Base-by-base conservation (phyloP, 2,113 vertebrate genomes). In the Lipophrys pholis region DNA sequence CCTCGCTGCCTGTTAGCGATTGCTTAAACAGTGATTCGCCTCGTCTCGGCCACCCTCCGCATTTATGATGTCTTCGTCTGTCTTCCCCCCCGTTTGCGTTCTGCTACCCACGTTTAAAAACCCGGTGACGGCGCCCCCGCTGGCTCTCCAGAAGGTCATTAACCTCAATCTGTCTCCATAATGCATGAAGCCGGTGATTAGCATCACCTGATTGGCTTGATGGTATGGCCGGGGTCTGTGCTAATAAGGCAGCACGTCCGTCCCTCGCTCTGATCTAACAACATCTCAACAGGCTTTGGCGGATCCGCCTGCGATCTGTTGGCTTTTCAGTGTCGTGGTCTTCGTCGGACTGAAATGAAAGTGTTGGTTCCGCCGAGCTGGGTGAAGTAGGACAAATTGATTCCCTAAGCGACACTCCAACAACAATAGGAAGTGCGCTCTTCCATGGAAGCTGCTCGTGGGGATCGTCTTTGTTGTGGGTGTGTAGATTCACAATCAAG, bases 81-180 rank as follows among this genome's bases (percentile, higher is more conserved):
- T 17, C 6, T 8, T 66, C 16, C 30, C 63, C 16, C 30, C 63
- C 5, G 8, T 69, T 78, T 70, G 41, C 65, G 16, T 73, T 50
- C n/a, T 66, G 46, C 65, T 35, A n/a, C 6, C 12, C 14, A n/a
- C 21, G 21, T 30, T 30, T 53, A 12, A 21, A 54, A 48, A 78
- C 11, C n/a, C 46, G 49, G 39, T 58, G 50, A 8, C 9, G 4
- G 36, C 59, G 57, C 58, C 76, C 66, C 78, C 70, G 59, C 67
- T 43, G 79, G 79, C 69, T 72, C 54, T 73, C 56, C 68, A 88
- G 73, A 81, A 84, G 85, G 80, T 87, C 84, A 76, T 90, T 91
- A 86, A 90, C 85, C 84, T 49, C 79, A 80, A 83, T 89, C 75
- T 85, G 84, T 90, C 88, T 87, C 41, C n/a, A 10, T 53, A 7